Conservation (phyloP, 35 echinoderm and acorn worm genomes). For the Diadema setosum region DNA sequence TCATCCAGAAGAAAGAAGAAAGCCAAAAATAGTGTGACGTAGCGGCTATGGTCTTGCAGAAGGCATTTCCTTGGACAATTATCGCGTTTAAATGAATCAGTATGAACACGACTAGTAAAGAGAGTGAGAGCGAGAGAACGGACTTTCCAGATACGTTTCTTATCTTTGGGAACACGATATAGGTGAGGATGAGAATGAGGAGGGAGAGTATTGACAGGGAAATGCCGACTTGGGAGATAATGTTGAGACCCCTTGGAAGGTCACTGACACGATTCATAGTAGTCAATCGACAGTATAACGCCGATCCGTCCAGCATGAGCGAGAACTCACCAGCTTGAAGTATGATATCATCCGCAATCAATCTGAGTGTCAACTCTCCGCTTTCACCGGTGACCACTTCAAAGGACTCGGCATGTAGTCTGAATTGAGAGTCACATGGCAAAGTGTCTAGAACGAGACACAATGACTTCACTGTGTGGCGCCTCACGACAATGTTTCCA, state of each 20-base stretch:
- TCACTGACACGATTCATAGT: neutral
- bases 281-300: neutral
- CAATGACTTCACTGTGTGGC: neutral
- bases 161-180: slow-evolving; percentile 6
- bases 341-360: neutral
- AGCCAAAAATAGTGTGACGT: slow-evolving; percentile 43
- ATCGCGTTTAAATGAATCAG: neutral
- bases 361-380: neutral
- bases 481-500: neutral
- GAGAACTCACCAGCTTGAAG: neutral
- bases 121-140: neutral
- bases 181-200: slow-evolving; percentile 17
- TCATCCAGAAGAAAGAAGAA: slow-evolving; percentile 61
- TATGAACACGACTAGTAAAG: slow-evolving; percentile 1
- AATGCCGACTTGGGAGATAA: neutral
- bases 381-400: neutral
- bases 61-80: neutral
- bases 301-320: neutral
- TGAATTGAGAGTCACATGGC: neutral
- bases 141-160: slow-evolving; percentile 25
- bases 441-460: neutral
- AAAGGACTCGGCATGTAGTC: neutral
- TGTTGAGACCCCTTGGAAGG: neutral
- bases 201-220: neutral
- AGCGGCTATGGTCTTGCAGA: slow-evolving; percentile 10